Base-by-base conservation (phyloP, 30 jellyfish, hydroid and myxozoan species). In the Cassiopea andromeda region DNA sequence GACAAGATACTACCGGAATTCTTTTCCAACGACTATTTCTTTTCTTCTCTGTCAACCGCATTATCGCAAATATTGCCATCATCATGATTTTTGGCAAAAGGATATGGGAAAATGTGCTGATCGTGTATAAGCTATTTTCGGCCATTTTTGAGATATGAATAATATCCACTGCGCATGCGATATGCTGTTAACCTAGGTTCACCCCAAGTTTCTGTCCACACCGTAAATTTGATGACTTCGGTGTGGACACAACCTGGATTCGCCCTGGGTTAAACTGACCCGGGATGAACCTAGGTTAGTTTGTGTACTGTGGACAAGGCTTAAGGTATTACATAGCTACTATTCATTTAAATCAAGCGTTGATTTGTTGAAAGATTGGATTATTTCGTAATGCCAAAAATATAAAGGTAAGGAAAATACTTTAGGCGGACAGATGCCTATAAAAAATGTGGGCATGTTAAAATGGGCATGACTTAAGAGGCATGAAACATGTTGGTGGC, bases 171-270 rank as follows among this genome's bases (percentile, higher is more conserved):
- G 49, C 81, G 81, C 81, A 72, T 72, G 81, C 81, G 81, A 72
- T 48, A 46, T 19, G 46, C 16, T 17, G 77, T 47, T 68, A 68
- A 68, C 77, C 77, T 68, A 9, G 50, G 81, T 72, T 12, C 81
- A 54, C 81, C 81, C 81, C 81, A 49, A 72, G 60, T 72, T 72
- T 72, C 60, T 72, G 81, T 72, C 81, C 81, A 72, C 81, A 72
- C 49, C 38, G 49, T 49, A 27, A 72, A 72, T 19, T 49, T 1
- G 46, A 17, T 19, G 49, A 72, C 46, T 72, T 9, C 46, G 38
- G 81, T 72, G 50, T 72, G 54, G 81, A 27, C 81, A 72, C 46
- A 72, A 72, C 81, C 46, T 46, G 81, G 81, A 3, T 12, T 49
- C 18, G 18, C 81, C 81, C 49, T 19, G 50, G 47, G 10, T 72